A percentile compares a stretch with the other conserved stretches of the same genome.
phyloP scores from a whole-genome alignment of 2,113 vertebrate species.

The Uria aalge region DNA sequence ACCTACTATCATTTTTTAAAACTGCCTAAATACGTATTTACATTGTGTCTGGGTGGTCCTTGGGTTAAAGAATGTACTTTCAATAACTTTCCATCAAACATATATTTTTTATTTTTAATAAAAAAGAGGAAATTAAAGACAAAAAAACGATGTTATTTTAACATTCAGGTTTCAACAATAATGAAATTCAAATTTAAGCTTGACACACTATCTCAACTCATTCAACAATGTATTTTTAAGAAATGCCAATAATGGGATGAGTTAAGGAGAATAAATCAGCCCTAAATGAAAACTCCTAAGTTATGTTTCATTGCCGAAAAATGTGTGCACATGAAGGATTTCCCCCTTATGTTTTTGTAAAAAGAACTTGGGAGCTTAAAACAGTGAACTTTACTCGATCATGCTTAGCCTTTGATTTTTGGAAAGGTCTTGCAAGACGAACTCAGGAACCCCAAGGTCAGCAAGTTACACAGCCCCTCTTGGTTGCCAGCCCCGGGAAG shows the following conservation, averaged over 20 bases:
- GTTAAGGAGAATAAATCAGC: background rate
- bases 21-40: background rate
- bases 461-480: background rate
- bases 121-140: slow-evolving; percentile 55
- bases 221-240: background rate
- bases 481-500: background rate
- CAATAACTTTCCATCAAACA: slow-evolving; percentile 8
- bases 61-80: slow-evolving; percentile 14
- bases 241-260: background rate
- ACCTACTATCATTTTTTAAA: background rate
- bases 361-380: background rate
- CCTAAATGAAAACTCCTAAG: background rate
- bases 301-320: background rate
- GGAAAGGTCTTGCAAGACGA: background rate
- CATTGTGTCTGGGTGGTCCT: background rate
- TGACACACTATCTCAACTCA: background rate
- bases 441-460: fast-evolving
- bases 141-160: slow-evolving; percentile 18
- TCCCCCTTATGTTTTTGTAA: background rate
- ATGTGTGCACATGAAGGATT: background rate
- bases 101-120: slow-evolving; percentile 36
- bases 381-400: background rate
- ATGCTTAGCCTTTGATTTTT: background rate
- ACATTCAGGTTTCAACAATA: slow-evolving; percentile 18
- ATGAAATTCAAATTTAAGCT: slow-evolving; percentile 15